Evolutionary conservation across 2,113 vertebrate species (phyloP), one percentile per base, ranked within the genome.

Genomic region (Candoia aspera): DNA sequence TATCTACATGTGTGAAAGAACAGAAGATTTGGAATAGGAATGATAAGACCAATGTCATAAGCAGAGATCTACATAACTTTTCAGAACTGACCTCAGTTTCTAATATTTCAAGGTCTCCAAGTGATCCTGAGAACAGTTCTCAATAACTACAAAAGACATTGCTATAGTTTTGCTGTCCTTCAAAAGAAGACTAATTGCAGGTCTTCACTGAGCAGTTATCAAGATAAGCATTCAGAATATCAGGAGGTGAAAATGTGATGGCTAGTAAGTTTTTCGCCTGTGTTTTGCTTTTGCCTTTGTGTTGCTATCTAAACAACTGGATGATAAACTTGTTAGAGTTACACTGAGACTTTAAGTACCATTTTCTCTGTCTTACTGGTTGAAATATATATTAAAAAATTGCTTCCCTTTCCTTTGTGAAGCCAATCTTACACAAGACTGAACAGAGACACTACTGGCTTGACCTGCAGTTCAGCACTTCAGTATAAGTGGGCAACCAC

Each of bases 321-420:
- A 37, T 21, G 6, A 90, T 85, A 17, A 64, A 91, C 33, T 60
- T 90, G 91, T 59, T 33, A 90, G 86, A 90, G 6, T 89, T 92
- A 57, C 54, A 86, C 94, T 92, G 83, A 49, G 2, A 0, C 60
- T 57, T 2, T 33, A 60, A 93, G 85, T 2, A 92, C 42, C 91
- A 68, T 89, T 90, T 93, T 94, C 33, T 0, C 54, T 91, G 49
- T 12, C 26, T 24, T 53, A n/a, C 4, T 91, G 29, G 42, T 6
- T 85, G n/a, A 6, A 95, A 89, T 49, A 55, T 42, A 85, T 60
- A 24, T 60, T 6, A 49, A 93, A 24, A 49, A 95, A 90, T 73
- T 73, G 15, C 89, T 94, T 93, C 88, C 4, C 91, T 94, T 88
- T 93, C 24, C 49, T 94, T 91, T 84, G 94, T 95, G 93, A 95